Percentiles rank a stretch among this genome's conserved stretches.
phyloP scores from a whole-genome alignment of 2,888 invertebrate genomes.

The Isoperla grammatica region DNA sequence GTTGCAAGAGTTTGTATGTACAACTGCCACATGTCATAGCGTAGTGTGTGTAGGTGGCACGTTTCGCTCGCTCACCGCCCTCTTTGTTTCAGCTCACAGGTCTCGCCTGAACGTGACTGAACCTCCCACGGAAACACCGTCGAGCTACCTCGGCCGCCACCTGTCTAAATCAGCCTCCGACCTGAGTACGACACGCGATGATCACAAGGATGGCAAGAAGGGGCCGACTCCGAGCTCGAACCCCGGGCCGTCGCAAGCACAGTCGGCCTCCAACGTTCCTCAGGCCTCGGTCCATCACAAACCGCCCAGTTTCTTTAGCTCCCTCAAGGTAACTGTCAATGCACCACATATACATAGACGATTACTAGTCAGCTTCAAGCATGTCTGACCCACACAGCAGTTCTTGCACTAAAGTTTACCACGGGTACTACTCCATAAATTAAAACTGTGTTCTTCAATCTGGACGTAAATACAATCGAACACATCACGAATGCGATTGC shows the following conservation, averaged over 20 bases:
- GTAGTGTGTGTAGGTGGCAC: too few species aligned
- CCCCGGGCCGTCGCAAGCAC: constrained; percentile 26
- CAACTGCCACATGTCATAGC: too few species aligned
- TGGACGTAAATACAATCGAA: too few species aligned
- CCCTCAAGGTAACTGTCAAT: constrained; percentile 58
- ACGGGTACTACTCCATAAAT: too few species aligned
- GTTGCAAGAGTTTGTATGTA: too few species aligned
- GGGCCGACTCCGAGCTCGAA: constrained; percentile 16
- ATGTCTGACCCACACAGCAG: too few species aligned
- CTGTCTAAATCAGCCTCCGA: constrained; percentile 79
- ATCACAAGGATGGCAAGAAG: constrained; percentile 13
- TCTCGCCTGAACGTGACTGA: constrained; percentile 35
- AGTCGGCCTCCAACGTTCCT: constrained; percentile 35
- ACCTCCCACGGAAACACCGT: constrained; percentile 12
- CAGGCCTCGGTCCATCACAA: constrained; percentile 71
- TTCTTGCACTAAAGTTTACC: too few species aligned
- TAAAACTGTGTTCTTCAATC: too few species aligned
- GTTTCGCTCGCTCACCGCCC: too few species aligned
- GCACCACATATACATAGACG: too few species aligned
- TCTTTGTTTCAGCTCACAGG: constrained; percentile 31
- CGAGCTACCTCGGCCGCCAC: constrained; percentile 46
- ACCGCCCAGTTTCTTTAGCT: constrained; percentile 77
- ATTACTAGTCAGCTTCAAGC: too few species aligned
- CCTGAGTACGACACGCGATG: constrained; percentile 46
- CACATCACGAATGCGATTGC: too few species aligned